Evolutionary conservation across 2,888 invertebrate species (phyloP).

Genomic region (Heliconius ethilla): DNA sequence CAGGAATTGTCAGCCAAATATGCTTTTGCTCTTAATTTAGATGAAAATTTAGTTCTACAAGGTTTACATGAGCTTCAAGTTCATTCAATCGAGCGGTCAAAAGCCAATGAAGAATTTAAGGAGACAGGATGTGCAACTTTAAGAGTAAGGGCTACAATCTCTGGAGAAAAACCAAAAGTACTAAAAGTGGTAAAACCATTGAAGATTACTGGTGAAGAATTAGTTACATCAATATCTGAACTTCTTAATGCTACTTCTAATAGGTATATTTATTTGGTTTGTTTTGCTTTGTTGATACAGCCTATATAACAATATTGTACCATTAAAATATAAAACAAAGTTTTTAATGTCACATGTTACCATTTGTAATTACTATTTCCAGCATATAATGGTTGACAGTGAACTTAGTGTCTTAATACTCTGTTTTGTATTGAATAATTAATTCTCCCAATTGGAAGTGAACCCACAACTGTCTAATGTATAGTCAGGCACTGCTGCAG

Average conservation of each 20-base stretch:
- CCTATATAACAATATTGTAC: too few relatives aligned
- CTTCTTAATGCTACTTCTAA: conserved; percentile 67
- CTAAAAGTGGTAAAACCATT: conserved; percentile 82
- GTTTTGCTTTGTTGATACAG: not conserved
- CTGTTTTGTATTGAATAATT: too few relatives aligned
- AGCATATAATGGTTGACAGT: too few relatives aligned
- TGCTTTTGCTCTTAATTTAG: conserved; percentile 77
- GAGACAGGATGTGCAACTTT: conserved; percentile 88
- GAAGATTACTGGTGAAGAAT: conserved; percentile 76
- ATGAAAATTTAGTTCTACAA: conserved; percentile 74
- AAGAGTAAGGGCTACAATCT: conserved; percentile 84
- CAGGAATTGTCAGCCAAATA: conserved; percentile 85
- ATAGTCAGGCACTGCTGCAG: too few relatives aligned
- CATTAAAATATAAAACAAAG: too few relatives aligned
- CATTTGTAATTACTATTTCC: too few relatives aligned
- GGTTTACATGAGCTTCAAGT: conserved; percentile 84
- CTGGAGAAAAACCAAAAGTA: conserved; percentile 74
- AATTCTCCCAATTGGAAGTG: too few relatives aligned
- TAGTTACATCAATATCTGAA: conserved; percentile 79
- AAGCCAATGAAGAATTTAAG: conserved; percentile 85
- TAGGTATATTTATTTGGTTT: conserved; percentile 58
- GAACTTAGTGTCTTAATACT: too few relatives aligned
- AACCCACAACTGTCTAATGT: too few relatives aligned
- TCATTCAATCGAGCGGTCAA: conserved; percentile 87
- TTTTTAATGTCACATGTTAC: too few relatives aligned